Evolutionary conservation across 2,888 invertebrate species (phyloP).

Genomic region (Habroteleia sp.): DNA sequence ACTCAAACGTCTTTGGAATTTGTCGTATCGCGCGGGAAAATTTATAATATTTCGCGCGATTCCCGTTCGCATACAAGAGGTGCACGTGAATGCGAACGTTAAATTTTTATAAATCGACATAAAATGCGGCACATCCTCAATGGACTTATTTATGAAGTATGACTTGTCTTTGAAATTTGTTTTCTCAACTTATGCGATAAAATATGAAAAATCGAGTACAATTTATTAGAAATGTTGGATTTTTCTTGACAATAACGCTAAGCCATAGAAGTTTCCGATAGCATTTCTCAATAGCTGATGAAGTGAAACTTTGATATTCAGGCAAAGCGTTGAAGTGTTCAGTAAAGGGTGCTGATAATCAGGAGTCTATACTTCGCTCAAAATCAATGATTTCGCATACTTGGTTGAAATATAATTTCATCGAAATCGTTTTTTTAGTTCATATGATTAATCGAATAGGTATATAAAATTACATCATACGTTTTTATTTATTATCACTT

Average conservation of each 20-base stretch:
- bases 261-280: slow-evolving; percentile 62
- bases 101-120: slow-evolving; percentile 15
- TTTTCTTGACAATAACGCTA: slow-evolving; percentile 57
- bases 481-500: no score
- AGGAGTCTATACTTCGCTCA: no score
- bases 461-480: no score
- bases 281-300: slow-evolving; percentile 62
- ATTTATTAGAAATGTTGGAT: slow-evolving; percentile 56
- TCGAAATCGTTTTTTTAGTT: no score
- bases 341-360: slow-evolving; percentile 45
- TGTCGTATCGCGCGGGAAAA: slow-evolving; percentile 10
- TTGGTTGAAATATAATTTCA: no score
- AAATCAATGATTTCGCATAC: no score
- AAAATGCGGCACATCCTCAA: not conserved
- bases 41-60: slow-evolving; percentile 6
- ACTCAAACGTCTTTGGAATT: slow-evolving; percentile 37
- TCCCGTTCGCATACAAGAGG: not conserved
- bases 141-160: slow-evolving; percentile 4
- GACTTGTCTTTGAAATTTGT: slow-evolving; percentile 21
- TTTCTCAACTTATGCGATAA: slow-evolving; percentile 28
- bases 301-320: slow-evolving; percentile 58
- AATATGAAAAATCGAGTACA: slow-evolving; percentile 52
- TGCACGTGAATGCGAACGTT: not conserved
- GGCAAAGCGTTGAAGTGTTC: slow-evolving; percentile 41
- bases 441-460: no score